Evolutionary conservation across 2,797 vertebrate genomes (phyloP).

Genomic region (Sebastiscus albofasciatus): DNA sequence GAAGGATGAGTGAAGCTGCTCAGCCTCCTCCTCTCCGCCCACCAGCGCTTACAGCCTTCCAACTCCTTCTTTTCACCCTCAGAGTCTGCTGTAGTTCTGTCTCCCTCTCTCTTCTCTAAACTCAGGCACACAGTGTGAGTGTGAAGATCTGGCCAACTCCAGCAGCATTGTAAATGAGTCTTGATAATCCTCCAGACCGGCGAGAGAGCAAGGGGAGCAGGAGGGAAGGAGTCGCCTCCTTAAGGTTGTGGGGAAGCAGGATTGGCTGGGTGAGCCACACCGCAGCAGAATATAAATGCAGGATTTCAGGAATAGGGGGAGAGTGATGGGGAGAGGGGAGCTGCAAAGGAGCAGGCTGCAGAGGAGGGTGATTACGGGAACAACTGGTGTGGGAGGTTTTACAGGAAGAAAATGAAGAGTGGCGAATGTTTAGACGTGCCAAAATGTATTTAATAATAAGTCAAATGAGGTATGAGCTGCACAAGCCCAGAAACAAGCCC

Average conservation of each 20-base stretch:
- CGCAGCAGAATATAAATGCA: constrained; percentile 74
- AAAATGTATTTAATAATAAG: constrained; percentile 2
- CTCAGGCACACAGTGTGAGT: constrained; percentile 60
- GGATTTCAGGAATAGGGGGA: constrained; percentile 28
- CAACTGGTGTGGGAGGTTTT: background rate
- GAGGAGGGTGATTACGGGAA: background rate
- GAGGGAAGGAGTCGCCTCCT: constrained; percentile 55
- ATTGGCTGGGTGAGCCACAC: constrained; percentile 64
- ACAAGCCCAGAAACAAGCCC: background rate
- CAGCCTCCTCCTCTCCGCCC: constrained; percentile 77
- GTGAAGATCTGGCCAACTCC: constrained; percentile 62
- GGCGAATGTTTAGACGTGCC: background rate
- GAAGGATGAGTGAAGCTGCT: constrained; percentile 71
- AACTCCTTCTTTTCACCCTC: constrained; percentile 65
- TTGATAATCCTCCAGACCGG: constrained; percentile 45
- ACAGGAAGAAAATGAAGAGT: background rate
- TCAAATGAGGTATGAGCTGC: background rate
- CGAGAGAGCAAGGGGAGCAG: constrained; percentile 39
- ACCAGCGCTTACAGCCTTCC: constrained; percentile 67
- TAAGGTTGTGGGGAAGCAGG: constrained; percentile 60
- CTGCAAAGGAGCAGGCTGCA: constrained; percentile 18
- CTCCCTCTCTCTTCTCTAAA: constrained; percentile 41
- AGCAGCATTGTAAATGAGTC: constrained; percentile 54
- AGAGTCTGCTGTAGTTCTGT: constrained; percentile 65
- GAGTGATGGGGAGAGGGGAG: constrained; percentile 16